Evolutionary conservation across 2,113 vertebrate genomes (phyloP), one percentile per base, ranked within the genome.

Genomic region (Pardalotus punctatus): DNA sequence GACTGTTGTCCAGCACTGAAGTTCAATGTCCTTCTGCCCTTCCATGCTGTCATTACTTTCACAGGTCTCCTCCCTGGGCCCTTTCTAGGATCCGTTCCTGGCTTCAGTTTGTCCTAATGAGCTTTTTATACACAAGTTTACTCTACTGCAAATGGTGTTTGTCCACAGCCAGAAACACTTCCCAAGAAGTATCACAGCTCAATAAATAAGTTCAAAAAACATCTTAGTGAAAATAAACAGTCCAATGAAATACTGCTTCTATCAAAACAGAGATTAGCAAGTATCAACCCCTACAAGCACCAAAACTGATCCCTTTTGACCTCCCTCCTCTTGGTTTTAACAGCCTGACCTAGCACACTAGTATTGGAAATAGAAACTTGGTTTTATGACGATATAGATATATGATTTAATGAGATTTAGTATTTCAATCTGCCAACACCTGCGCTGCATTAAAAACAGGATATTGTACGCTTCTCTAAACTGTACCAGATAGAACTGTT

Each of bases 131-230:
- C 25, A 73, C 45, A 95, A 93, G 95, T 97, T 98, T 98, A 97
- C 94, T 98, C 96, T 96, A 95, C 86, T 94, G 91, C 96, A 98
- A 97, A 97, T 98, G 96, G 95, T 96, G 97, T 95, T 96, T 97
- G 80, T 98, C 97, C 90, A 93, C 70, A 90, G 95, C 91, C 97
- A 97, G 95, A 97, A 97, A 94, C 58, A 90, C 70, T 96, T 97
- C 96, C 96, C 88, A 96, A 96, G 92, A 97, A 94, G 94, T 77
- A 97, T 85, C 88, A 91, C 48, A 95, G 83, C 92, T 97, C 93
- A 95, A 84, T 57, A 97, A 97, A 90, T 95, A 96, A 96, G 78
- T 95, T 98, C 80, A 73, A 97, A 97, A 97, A 94, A 81, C 56
- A 94, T 97, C 86, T 94, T 86, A 94, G 78, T n/a, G 22, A 97